These are phyloP conservation scores for Heliconius melpomene DNA, from an alignment of 1,140 invertebrate species.

Conservation along the genomic window DNA sequence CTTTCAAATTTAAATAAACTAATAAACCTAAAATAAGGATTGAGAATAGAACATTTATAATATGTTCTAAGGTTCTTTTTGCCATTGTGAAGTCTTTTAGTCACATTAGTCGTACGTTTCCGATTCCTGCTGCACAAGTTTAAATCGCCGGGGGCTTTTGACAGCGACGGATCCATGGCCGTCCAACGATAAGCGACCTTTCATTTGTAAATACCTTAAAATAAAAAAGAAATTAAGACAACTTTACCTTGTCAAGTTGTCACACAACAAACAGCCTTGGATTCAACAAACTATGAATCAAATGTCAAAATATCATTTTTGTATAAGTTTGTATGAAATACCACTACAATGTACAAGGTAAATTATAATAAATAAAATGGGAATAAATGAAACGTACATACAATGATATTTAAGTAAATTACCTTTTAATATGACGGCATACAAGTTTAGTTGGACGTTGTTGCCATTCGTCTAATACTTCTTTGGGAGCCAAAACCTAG, in stretches of 20 bases:
- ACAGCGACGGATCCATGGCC: slow-evolving; percentile 89
- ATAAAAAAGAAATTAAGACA: slow-evolving; percentile 23
- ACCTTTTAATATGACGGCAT: slow-evolving; percentile 92
- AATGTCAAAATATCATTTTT: slow-evolving; percentile 13
- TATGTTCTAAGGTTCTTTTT: neutral
- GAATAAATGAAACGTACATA: neutral
- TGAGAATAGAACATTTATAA: neutral
- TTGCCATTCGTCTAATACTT: slow-evolving; percentile 96
- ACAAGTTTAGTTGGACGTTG: slow-evolving; percentile 94
- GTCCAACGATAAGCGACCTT: slow-evolving; percentile 85
- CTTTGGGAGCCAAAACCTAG: slow-evolving; percentile 92
- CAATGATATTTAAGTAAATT: neutral
- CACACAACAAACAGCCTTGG: slow-evolving; percentile 2
- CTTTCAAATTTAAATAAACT: neutral
- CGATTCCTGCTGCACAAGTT: slow-evolving; percentile 94
- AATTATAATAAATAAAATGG: neutral
- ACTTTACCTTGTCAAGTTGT: neutral
- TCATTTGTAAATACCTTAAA: slow-evolving; percentile 85
- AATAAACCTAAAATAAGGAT: neutral
- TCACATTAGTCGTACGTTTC: slow-evolving; percentile 90
- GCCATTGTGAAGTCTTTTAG: neutral
- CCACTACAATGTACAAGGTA: neutral
- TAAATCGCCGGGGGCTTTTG: slow-evolving; percentile 92
- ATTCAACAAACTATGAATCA: neutral
- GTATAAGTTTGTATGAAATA: neutral